Percentiles rank a stretch among this genome's conserved stretches.
These are phyloP conservation scores for Eumaeus atala DNA, from an alignment of 1,140 invertebrate genomes.

Conservation along the genomic window DNA sequence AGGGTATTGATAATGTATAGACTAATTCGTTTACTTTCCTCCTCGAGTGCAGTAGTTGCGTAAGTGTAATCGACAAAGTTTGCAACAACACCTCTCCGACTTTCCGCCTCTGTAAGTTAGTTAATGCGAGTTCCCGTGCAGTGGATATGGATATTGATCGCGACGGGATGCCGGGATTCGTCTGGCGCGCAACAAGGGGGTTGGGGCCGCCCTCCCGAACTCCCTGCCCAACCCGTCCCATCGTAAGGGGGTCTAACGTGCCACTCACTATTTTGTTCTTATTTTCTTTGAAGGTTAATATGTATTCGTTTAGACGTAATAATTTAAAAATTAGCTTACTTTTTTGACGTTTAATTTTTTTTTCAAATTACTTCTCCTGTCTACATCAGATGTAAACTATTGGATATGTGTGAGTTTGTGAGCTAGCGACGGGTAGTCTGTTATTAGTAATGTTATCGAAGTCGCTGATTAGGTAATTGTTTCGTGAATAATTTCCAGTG, in stretches of 20 bases:
- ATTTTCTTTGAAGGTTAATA: slow-evolving; percentile 72
- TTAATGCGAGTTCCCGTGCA: slow-evolving; percentile 66
- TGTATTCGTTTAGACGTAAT: slow-evolving; percentile 50
- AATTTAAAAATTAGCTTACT: slow-evolving; percentile 31
- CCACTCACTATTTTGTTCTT: slow-evolving; percentile 67
- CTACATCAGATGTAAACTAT: background rate
- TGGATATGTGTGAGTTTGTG: background rate
- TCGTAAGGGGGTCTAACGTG: slow-evolving; percentile 43
- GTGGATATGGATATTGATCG: slow-evolving; percentile 67
- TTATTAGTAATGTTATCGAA: no score
- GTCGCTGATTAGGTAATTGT: no score
- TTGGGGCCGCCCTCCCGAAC: no score
- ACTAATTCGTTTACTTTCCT: no score
- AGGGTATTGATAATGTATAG: no score
- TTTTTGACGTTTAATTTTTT: slow-evolving; percentile 17
- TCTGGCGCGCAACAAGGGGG: slow-evolving; percentile 42
- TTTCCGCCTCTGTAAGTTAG: slow-evolving; percentile 61
- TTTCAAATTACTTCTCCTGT: slow-evolving; percentile 11
- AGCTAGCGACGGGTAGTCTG: no score
- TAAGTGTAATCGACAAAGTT: slow-evolving; percentile 65
- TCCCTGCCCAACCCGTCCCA: slow-evolving; percentile 27
- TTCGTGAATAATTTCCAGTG: no score
- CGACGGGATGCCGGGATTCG: slow-evolving; percentile 62
- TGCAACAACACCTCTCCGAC: slow-evolving; percentile 62
- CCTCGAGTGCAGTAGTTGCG: slow-evolving; percentile 27